Evolutionary conservation across 2,113 vertebrate species (phyloP).

Genomic region (Steatornis caripensis): DNA sequence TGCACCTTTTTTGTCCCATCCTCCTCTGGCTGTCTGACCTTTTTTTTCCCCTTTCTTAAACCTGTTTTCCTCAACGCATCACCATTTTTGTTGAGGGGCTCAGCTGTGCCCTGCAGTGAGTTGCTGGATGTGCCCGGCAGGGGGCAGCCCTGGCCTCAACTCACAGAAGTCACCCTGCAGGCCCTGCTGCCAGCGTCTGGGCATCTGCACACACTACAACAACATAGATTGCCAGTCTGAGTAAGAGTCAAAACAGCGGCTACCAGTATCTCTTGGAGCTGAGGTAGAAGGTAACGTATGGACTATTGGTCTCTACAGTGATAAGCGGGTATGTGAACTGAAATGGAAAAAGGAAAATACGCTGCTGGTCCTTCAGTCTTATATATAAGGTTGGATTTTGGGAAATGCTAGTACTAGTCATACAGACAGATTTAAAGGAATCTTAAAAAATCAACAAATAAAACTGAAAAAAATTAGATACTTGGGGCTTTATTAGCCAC

Average conservation of each 20-base stretch:
- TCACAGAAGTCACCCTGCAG: too few species aligned
- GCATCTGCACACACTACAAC: too few species aligned
- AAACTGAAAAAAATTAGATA: neutral
- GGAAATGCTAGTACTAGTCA: neutral
- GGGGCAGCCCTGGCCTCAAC: accelerated
- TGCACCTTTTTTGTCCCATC: neutral
- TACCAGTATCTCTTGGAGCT: neutral
- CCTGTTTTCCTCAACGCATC: accelerated
- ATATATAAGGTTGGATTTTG: accelerated
- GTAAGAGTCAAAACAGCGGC: neutral
- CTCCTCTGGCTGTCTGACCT: neutral
- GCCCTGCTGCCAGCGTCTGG: accelerated
- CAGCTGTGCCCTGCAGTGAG: neutral
- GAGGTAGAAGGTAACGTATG: neutral
- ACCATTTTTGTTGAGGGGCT: too few species aligned
- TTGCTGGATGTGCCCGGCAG: accelerated
- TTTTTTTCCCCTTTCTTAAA: neutral
- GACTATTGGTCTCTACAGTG: neutral
- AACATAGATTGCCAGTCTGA: neutral
- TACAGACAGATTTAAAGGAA: neutral
- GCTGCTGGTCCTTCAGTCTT: neutral
- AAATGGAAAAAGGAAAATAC: neutral
- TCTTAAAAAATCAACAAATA: neutral
- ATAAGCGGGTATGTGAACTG: neutral
- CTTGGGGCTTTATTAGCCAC: accelerated